Evolutionary conservation across 2,797 vertebrate genomes (phyloP).

Genomic region (Danio jaintianensis): DNA sequence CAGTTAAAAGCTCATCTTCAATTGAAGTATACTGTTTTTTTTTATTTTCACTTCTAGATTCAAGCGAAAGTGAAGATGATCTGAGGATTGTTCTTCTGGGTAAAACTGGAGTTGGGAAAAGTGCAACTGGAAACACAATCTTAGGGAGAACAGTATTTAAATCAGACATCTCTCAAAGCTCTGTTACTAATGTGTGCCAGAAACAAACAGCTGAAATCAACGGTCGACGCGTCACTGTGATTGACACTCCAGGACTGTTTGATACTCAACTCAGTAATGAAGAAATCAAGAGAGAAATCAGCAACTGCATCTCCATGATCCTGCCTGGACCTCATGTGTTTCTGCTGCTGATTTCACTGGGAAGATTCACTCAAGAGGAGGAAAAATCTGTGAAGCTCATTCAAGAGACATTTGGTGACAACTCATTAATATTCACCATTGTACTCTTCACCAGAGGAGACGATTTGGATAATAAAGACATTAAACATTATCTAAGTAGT

Average conservation of each 20-base stretch:
- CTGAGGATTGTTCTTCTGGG: slow-evolving; percentile 33
- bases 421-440: background rate
- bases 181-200: background rate
- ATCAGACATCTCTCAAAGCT: fast-evolving
- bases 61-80: fast-evolving
- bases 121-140: too few species aligned
- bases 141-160: background rate
- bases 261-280: background rate
- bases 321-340: background rate
- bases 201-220: background rate
- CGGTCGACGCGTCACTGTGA: background rate
- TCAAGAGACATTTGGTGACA: background rate
- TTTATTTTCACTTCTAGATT: background rate
- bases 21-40: background rate
- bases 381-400: background rate
- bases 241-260: background rate
- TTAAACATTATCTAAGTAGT: fast-evolving
- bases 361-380: background rate
- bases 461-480: fast-evolving
- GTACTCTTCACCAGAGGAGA: slow-evolving; percentile 29
- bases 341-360: background rate
- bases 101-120: too few species aligned
- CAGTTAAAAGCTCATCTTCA: background rate
- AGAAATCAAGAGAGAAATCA: background rate
- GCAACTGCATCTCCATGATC: background rate